Conservation (phyloP, 2,888 invertebrate species). For the Scaptodrosophila latifasciaeformis region DNA sequence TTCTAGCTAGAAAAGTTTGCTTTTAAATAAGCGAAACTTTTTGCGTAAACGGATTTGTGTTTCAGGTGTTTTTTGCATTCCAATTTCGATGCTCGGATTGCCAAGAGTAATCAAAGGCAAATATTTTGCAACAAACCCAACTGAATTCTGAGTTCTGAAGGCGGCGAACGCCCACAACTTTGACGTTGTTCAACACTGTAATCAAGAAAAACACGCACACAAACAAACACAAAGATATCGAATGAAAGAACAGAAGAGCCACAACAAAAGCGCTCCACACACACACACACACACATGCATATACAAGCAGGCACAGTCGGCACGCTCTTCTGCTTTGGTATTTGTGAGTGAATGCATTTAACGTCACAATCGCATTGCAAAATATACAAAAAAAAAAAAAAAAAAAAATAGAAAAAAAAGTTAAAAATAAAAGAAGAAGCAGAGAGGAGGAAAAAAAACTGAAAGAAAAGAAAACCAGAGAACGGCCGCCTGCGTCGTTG, state of each 20-base stretch:
- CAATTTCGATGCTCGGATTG: too few species aligned
- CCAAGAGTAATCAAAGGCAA: background rate
- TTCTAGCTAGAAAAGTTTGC: background rate
- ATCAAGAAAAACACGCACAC: slow-evolving; percentile 12
- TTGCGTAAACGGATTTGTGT: too few species aligned
- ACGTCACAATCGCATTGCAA: slow-evolving; percentile 69
- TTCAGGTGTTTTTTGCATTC: slow-evolving; percentile 50
- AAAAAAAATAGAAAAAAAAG: too few species aligned
- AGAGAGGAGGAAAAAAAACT: slow-evolving; percentile 6
- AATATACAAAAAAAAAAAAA: too few species aligned
- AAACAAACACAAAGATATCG: slow-evolving; percentile 22
- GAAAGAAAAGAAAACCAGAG: background rate
- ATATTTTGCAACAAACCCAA: background rate
- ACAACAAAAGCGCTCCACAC: slow-evolving; percentile 58
- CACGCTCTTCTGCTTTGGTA: slow-evolving; percentile 19
- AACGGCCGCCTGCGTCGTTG: slow-evolving; percentile 22
- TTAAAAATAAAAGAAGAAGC: too few species aligned
- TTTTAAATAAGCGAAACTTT: background rate
- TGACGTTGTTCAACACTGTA: slow-evolving; percentile 56
- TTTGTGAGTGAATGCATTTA: slow-evolving; percentile 60
- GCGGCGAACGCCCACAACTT: slow-evolving; percentile 47
- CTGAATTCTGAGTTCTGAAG: too few species aligned
- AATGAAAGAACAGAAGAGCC: too few species aligned
- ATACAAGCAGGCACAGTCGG: slow-evolving; percentile 23
- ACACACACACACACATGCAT: slow-evolving; percentile 28